Evolutionary conservation across 2,797 vertebrate genomes (phyloP).

Genomic region (Alca torda): DNA sequence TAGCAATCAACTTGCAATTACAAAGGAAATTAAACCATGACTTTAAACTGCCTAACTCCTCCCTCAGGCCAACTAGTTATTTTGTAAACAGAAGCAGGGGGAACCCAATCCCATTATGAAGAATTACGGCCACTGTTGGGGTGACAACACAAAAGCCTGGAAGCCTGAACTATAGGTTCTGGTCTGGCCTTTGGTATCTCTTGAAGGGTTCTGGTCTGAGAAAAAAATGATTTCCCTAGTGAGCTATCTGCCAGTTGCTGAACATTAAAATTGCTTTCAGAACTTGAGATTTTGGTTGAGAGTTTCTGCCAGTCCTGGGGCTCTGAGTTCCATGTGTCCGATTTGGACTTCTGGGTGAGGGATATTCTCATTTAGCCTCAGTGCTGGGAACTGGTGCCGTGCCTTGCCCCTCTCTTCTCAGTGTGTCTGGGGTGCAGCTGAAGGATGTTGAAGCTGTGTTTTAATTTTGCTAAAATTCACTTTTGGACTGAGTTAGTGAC

Average conservation of each 20-base stretch:
- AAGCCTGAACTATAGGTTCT: not conserved
- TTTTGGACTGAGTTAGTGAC: not conserved
- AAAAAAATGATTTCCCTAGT: not conserved
- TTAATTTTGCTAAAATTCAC: not conserved
- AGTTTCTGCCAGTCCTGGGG: not conserved
- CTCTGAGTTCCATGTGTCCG: rapidly evolving
- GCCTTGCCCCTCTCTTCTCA: not conserved
- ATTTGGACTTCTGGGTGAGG: not conserved
- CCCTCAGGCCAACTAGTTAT: conserved; percentile 62
- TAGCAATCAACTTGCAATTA: conserved; percentile 75
- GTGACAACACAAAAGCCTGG: not conserved
- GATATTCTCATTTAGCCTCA: not conserved
- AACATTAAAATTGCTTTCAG: not conserved
- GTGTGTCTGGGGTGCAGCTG: not conserved
- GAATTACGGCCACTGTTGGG: conserved; percentile 30
- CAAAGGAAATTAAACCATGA: conserved; percentile 74
- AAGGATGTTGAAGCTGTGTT: not conserved
- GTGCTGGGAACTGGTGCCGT: rapidly evolving
- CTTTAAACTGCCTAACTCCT: conserved; percentile 62
- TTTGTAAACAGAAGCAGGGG: conserved; percentile 52
- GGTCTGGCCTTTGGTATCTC: not conserved
- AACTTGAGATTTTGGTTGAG: not conserved
- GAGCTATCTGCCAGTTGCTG: not conserved
- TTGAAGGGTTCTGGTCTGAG: not conserved
- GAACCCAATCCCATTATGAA: conserved; percentile 32